Evolutionary conservation across 2,113 vertebrate genomes (phyloP).

Genomic region (Bos indicus): DNA sequence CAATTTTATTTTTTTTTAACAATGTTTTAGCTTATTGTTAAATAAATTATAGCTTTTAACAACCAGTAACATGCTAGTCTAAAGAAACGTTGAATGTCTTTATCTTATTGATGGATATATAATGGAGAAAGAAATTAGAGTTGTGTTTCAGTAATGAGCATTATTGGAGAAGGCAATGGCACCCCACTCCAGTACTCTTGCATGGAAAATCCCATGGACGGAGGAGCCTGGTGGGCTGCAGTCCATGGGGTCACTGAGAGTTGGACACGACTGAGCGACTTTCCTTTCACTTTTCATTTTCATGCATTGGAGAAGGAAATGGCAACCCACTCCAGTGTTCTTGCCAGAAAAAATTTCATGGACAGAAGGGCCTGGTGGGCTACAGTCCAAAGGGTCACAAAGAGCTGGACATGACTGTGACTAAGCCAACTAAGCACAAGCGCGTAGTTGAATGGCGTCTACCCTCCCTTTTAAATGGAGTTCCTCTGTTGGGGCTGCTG

Average conservation of each 20-base stretch:
- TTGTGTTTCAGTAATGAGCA: not conserved
- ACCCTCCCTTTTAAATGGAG: not conserved
- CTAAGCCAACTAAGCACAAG: not conserved
- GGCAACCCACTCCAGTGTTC: too few species aligned
- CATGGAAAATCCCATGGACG: too few species aligned
- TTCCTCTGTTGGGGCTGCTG: not conserved
- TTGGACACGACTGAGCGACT: too few species aligned
- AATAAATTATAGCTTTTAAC: not conserved
- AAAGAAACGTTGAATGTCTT: not conserved
- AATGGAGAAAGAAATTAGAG: not conserved
- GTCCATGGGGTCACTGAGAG: too few species aligned
- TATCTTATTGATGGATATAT: not conserved
- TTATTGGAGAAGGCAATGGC: not conserved
- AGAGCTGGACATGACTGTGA: not conserved
- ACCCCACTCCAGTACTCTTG: too few species aligned
- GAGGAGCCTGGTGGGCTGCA: too few species aligned
- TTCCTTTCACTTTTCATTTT: too few species aligned
- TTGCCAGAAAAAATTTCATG: not conserved
- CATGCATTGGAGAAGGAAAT: too few species aligned
- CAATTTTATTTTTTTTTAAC: constrained; percentile 12
- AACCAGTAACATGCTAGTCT: not conserved
- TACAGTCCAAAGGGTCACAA: not conserved
- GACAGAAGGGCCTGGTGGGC: not conserved
- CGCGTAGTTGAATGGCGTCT: not conserved
- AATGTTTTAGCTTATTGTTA: not conserved